A percentile compares a stretch with the other conserved stretches of the same genome.
Conservation (phyloP, 1,140 invertebrate species). For the Drosophila kohkoa region DNA sequence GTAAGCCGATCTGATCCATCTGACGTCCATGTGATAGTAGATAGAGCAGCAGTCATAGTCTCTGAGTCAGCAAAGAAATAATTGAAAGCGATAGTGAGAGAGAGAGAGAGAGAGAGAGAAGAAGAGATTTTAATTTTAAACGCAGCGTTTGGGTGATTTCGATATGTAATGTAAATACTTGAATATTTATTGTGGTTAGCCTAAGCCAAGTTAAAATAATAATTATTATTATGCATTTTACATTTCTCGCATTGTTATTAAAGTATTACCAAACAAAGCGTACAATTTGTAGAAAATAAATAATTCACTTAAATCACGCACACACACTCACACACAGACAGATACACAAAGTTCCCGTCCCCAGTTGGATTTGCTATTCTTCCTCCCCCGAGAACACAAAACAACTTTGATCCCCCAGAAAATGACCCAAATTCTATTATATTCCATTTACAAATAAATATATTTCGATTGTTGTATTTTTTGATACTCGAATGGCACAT, state of each 20-base stretch:
- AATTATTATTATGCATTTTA: constrained; percentile 33
- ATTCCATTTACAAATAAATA: constrained; percentile 15
- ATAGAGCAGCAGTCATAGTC: constrained; percentile 32
- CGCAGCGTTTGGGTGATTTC: constrained; percentile 78
- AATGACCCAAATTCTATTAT: constrained; percentile 7
- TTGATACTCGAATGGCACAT: constrained; percentile 46
- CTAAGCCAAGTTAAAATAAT: constrained; percentile 9
- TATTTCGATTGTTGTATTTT: constrained; percentile 42
- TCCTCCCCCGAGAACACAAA: neutral
- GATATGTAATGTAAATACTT: constrained; percentile 68
- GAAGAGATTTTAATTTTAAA: constrained; percentile 68
- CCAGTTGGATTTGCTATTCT: neutral
- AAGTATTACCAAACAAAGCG: constrained; percentile 28
- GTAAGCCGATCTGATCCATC: constrained; percentile 40
- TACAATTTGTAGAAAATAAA: constrained; percentile 33
- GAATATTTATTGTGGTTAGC: constrained; percentile 26
- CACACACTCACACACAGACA: constrained; percentile 2
- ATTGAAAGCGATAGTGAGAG: neutral
- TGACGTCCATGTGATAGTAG: constrained; percentile 71
- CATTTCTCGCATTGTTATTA: constrained; percentile 55
- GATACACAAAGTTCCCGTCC: neutral
- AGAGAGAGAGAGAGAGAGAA: neutral
- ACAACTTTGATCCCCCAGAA: neutral
- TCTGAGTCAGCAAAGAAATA: neutral
- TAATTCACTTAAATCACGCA: constrained; percentile 34